Percentiles rank a stretch among this genome's conserved stretches.
Evolutionary conservation across 2,888 invertebrate species (phyloP).

Genomic region (Heliconius ismenius): DNA sequence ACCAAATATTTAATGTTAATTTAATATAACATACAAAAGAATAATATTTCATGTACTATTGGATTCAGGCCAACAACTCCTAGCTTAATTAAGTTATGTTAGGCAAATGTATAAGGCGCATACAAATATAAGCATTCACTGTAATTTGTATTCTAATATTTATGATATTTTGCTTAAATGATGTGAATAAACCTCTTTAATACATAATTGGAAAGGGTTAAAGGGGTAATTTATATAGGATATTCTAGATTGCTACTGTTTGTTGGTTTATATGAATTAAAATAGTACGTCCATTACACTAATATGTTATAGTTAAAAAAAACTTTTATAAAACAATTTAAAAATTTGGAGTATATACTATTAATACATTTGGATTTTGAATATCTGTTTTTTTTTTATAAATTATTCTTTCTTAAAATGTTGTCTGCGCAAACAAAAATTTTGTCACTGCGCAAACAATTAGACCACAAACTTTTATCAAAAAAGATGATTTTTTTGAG

Average conservation of each 20-base stretch:
- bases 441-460: no score
- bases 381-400: no score
- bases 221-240: not conserved
- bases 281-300: no score
- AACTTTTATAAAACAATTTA: not conserved
- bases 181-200: not conserved
- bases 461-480: no score
- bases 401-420: no score
- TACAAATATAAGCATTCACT: not conserved
- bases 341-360: no score
- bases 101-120: not conserved
- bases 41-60: conserved; percentile 2
- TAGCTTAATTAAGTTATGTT: conserved; percentile 13
- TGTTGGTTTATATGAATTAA: not conserved
- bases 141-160: conserved; percentile 13
- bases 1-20: not conserved
- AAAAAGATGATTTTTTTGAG: no score
- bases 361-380: no score
- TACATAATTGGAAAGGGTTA: not conserved
- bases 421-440: no score
- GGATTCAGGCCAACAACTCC: conserved; percentile 19
- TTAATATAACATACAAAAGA: not conserved
- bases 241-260: not conserved
- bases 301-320: not conserved
- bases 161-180: not conserved